Base-by-base conservation (phyloP, 2,797 vertebrate species). In the Mormyrus proboscirostris region DNA sequence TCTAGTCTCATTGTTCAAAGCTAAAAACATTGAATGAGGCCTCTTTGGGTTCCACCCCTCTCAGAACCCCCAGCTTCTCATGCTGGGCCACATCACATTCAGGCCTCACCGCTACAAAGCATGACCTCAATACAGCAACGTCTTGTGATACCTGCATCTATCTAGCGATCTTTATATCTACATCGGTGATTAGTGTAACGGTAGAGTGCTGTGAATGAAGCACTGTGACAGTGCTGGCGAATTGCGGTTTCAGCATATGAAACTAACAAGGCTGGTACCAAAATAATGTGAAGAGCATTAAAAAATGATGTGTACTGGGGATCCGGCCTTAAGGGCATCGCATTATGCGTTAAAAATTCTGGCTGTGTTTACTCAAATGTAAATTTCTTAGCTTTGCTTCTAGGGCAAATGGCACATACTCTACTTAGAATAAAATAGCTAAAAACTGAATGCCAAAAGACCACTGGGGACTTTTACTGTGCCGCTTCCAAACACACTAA, bases 291-390 rank as follows among this genome's bases (percentile, higher is more conserved):
- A 22, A 25, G 16, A 87, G 50, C 33, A 57, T 38, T 86, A 86
- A 87, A 59, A 51, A 59, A 87, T 41, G 49, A 25, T 86, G 49
- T 85, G 47, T 51, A 25, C 38, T 41, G 38, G 73, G 38, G 73
- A 16, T 79, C 16, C 7, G 38, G 33, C 12, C 73, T n/a, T 19
- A 49, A 22, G 82, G 84, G 44, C 84, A 55, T 57, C 10, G 50
- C 19, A 3, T 53, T 19, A 87, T 87, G 33, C 10, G 14, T 38
- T 59, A 38, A 87, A 57, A 57, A 57, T 87, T 87, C 50, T 57
- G 29, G 53, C 29, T 25, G 41, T 87, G 29, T 87, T 87, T 84
- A 84, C 85, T 4, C 49, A 87, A 55, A 87, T 59, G 84, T 86
- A 87, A 38, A 57, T 87, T 33, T 57, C 85, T 57, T 87, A 38